Conservation (phyloP, 2,113 vertebrate genomes). For the Eulacestoma nigropectus region DNA sequence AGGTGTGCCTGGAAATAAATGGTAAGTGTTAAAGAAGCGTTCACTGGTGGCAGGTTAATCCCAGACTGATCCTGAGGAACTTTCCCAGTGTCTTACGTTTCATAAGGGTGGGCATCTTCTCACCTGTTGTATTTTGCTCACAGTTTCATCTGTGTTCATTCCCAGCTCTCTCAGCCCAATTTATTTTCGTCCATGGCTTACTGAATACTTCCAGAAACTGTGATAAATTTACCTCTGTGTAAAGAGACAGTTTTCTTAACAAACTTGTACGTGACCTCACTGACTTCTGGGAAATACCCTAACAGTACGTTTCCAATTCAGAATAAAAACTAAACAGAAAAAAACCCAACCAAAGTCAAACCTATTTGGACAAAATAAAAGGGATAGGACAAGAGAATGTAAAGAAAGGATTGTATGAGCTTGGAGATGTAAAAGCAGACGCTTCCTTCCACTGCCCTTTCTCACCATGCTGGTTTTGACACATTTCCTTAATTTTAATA, state of each 20-base stretch:
- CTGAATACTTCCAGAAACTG: background rate
- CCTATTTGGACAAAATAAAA: background rate
- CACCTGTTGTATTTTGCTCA: accelerated
- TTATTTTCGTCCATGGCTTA: background rate
- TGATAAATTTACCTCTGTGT: background rate
- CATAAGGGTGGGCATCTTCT: background rate
- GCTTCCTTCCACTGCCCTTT: background rate
- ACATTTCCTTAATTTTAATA: background rate
- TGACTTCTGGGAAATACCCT: background rate
- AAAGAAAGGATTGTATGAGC: background rate
- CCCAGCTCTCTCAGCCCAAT: background rate
- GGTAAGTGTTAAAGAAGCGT: too few species aligned
- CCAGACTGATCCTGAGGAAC: background rate
- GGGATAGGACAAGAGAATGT: background rate
- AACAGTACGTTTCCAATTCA: background rate
- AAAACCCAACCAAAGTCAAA: background rate
- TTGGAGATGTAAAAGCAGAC: background rate
- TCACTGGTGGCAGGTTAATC: background rate
- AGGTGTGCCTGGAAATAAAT: accelerated
- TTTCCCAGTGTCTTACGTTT: background rate
- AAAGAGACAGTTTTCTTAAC: background rate
- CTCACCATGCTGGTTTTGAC: background rate
- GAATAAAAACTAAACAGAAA: background rate
- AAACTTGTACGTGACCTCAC: accelerated
- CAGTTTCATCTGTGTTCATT: background rate